Evolutionary conservation across 2,113 vertebrate species (phyloP), one percentile per base, ranked within the genome.

Genomic region (Eulemur macaco): DNA sequence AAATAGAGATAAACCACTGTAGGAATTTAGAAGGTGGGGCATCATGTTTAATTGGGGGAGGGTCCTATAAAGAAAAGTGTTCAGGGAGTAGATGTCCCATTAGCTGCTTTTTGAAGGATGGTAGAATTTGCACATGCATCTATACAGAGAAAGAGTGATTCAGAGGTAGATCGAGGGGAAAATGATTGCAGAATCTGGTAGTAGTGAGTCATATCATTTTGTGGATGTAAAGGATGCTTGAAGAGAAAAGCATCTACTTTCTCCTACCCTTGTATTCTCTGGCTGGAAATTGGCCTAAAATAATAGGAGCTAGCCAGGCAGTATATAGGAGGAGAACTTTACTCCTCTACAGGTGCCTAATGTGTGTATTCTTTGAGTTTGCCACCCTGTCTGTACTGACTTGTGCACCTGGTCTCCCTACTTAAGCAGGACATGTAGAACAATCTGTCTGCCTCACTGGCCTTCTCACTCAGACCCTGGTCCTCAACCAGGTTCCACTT

Each of bases 301-400:
- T 45, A 86, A 5, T 2, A 54, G 81, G 21, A 86, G 11, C 3
- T 56, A 50, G 7, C 39, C 0, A 1, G 25, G 18, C 10, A 47
- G 3, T 12, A 77, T 42, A 27, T 4, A 52, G 1, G 52, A 31
- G 18, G 1, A 89, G 20, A 76, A 1, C 0, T 23, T 80, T 29
- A 47, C 0, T 80, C 15, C 15, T 21, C 6, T 34, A 1, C 3
- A 20, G 7, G 7, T 37, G 1, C 3, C 17, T 64, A 31, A 14
- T 60, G 3, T 17, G n/a, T 85, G 37, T 63, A 5, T 52, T 1
- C 11, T 91, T 63, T 69, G 5, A 34, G 17, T 25, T 31, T 66
- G 25, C 8, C 37, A 15, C 20, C 14, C 2, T 42, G 6, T 34
- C 2, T 42, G 6, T 34, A 25, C 10, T 29, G 15, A 64, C 27